Conservation (phyloP, 2,888 invertebrate species). For the Ommatoiulus sabulosus region DNA sequence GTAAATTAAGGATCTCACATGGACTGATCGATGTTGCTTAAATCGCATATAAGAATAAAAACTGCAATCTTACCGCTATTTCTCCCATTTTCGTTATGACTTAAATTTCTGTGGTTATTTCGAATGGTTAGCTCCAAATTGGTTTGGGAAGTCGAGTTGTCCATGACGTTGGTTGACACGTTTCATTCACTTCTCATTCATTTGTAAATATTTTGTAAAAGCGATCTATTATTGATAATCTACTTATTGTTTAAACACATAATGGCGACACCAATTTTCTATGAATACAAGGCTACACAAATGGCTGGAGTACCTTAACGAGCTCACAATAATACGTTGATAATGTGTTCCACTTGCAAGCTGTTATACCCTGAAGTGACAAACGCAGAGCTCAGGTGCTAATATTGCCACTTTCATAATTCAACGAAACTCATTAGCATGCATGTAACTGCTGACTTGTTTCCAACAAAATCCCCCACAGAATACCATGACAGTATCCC, state of each 20-base stretch:
- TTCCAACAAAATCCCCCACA: neutral
- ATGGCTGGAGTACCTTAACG: neutral
- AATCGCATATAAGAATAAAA: neutral
- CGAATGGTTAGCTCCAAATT: neutral
- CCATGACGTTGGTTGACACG: neutral
- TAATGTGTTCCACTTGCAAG: neutral
- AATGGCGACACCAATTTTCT: neutral
- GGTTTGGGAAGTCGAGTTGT: neutral
- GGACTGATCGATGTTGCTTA: too few species aligned
- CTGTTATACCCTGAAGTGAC: neutral
- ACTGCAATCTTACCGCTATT: neutral
- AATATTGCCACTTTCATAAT: neutral
- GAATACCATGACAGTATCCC: neutral
- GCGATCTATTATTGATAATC: neutral
- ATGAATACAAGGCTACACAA: neutral
- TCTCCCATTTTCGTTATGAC: slow-evolving; percentile 17
- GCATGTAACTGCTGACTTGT: neutral
- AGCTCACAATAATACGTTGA: neutral
- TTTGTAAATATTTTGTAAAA: neutral
- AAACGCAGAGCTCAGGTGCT: neutral
- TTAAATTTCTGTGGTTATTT: neutral
- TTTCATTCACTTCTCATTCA: too few species aligned
- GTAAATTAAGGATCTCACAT: too few species aligned
- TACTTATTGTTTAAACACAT: neutral
- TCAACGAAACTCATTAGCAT: slow-evolving; percentile 1